These are phyloP conservation scores for Leptoclinus maculatus DNA, from an alignment of 2,797 vertebrate species.

Conservation along the genomic window DNA sequence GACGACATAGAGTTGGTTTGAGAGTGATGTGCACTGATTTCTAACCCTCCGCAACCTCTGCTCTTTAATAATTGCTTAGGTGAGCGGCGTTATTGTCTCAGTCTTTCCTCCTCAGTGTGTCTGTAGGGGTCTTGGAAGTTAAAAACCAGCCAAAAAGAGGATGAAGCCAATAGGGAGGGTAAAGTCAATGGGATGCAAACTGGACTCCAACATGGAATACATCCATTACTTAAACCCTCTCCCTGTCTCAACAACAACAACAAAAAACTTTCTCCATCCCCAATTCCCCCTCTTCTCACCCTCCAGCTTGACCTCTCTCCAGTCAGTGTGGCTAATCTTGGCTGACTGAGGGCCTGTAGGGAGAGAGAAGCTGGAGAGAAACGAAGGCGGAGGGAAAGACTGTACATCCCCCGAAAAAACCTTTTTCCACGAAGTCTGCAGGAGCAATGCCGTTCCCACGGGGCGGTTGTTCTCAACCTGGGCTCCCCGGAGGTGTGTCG, in stretches of 20 bases:
- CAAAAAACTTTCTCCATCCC: slow-evolving; percentile 27
- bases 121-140: slow-evolving; percentile 24
- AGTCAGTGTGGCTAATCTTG: slow-evolving; percentile 69
- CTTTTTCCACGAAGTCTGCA: slow-evolving; percentile 61
- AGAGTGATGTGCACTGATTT: slow-evolving; percentile 39
- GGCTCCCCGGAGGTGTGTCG: slow-evolving; percentile 43
- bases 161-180: slow-evolving; percentile 30
- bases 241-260: slow-evolving; percentile 27
- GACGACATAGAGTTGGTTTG: slow-evolving; percentile 44
- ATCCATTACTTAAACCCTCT: slow-evolving; percentile 55
- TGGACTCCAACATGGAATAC: slow-evolving; percentile 54
- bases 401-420: slow-evolving; percentile 63
- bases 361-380: slow-evolving; percentile 56
- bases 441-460: slow-evolving; percentile 47
- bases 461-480: slow-evolving; percentile 48
- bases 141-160: slow-evolving; percentile 35
- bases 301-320: slow-evolving; percentile 60
- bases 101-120: slow-evolving; percentile 42
- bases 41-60: slow-evolving; percentile 30
- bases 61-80: slow-evolving; percentile 32
- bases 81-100: slow-evolving; percentile 40
- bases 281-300: slow-evolving; percentile 42
- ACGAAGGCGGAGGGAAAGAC: slow-evolving; percentile 50
- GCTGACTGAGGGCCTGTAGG: slow-evolving; percentile 65
- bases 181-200: slow-evolving; percentile 56